Conservation (phyloP, 2,797 vertebrate genomes). For the Ambastaia sidthimunki region DNA sequence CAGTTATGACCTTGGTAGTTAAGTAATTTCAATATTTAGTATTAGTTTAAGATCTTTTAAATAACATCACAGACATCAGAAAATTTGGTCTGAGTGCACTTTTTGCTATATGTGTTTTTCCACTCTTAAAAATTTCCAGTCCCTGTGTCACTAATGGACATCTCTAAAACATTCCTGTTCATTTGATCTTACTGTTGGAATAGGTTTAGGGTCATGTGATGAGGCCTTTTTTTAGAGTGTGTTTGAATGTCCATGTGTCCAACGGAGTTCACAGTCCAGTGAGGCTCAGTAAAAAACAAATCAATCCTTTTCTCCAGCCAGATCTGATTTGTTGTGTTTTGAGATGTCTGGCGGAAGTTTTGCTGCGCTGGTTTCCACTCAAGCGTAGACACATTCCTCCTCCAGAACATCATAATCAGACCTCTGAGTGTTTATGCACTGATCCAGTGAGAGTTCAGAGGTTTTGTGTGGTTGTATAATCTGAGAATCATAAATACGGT, state of each 20-base stretch:
- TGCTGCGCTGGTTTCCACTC: conserved; percentile 15
- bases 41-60: too few relatives aligned
- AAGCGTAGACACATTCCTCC: conserved; percentile 4
- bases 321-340: conserved; percentile 11
- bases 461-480: background rate
- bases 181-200: background rate
- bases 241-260: conserved; percentile 9
- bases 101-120: too few relatives aligned
- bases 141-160: too few relatives aligned
- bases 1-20: too few relatives aligned
- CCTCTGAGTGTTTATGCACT: conserved; percentile 17
- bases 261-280: conserved; percentile 7
- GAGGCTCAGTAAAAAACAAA: conserved; percentile 9
- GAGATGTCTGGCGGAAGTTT: background rate
- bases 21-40: too few relatives aligned
- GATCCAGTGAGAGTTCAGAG: background rate
- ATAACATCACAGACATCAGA: too few relatives aligned
- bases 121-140: too few relatives aligned
- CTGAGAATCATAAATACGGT: background rate
- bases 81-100: too few relatives aligned
- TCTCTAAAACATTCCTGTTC: too few relatives aligned
- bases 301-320: background rate
- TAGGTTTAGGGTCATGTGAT: background rate
- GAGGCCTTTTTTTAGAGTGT: background rate
- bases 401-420: conserved; percentile 21